Percentiles rank a stretch among this genome's conserved stretches.
Conservation (phyloP, 2,113 vertebrate species). For the Saimiri boliviensis region DNA sequence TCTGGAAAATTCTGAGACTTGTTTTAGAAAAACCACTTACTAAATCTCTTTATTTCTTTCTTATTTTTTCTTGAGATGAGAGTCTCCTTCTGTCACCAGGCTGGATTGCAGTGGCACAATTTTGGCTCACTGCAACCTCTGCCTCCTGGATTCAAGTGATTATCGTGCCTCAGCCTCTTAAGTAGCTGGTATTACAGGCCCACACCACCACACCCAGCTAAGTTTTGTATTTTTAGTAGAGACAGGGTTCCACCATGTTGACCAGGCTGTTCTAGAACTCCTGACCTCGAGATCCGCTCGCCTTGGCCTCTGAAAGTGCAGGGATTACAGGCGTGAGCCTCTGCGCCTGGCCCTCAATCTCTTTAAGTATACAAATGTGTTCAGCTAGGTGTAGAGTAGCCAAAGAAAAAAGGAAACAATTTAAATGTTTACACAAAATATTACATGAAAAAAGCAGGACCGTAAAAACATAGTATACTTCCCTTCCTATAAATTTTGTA, state of each 20-base stretch:
- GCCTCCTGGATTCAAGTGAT: too few relatives aligned
- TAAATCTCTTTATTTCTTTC: background rate
- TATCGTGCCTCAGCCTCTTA: too few relatives aligned
- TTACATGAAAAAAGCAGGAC: background rate
- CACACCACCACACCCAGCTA: too few relatives aligned
- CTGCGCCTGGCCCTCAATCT: background rate
- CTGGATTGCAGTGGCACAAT: background rate
- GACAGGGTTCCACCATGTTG: too few relatives aligned
- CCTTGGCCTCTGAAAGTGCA: too few relatives aligned
- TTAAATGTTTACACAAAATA: background rate
- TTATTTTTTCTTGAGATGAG: background rate
- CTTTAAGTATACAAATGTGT: constrained; percentile 45
- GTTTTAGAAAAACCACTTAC: constrained; percentile 18
- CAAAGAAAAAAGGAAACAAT: background rate
- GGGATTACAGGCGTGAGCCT: background rate
- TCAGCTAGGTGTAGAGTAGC: background rate
- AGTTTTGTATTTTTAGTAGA: too few relatives aligned
- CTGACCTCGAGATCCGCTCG: too few relatives aligned
- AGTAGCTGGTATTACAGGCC: too few relatives aligned
- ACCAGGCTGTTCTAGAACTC: too few relatives aligned
- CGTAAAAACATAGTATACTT: background rate
- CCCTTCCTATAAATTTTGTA: background rate
- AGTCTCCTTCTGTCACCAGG: background rate
- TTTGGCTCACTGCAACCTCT: background rate
- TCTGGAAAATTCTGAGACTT: constrained; percentile 45